These are phyloP conservation scores for Drosophila serrata DNA, from an alignment of 1,140 invertebrate genomes.

Conservation along the genomic window DNA sequence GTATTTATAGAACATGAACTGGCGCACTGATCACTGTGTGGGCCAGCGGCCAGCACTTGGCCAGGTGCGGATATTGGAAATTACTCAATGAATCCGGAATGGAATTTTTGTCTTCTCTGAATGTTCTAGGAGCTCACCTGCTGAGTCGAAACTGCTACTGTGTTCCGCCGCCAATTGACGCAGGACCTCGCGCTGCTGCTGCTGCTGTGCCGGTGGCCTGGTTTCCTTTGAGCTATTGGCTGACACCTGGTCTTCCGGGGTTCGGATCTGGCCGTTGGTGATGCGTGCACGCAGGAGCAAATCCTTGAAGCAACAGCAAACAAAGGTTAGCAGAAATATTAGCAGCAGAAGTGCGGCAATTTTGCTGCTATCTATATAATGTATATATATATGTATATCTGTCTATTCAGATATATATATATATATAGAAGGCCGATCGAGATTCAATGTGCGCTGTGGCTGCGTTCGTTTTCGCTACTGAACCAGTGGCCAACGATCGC, in stretches of 20 bases:
- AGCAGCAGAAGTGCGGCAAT: conserved; percentile 58
- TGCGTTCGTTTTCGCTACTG: conserved; percentile 65
- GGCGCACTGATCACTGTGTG: conserved; percentile 58
- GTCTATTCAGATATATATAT: conserved; percentile 21
- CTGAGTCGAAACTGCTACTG: conserved; percentile 60
- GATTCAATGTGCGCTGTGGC: conserved; percentile 36
- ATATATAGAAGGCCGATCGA: conserved; percentile 13
- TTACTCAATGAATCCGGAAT: conserved; percentile 12
- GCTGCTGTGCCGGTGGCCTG: conserved; percentile 44
- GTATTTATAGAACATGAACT: conserved; percentile 78
- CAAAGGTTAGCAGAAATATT: conserved; percentile 48
- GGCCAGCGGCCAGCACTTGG: conserved; percentile 27
- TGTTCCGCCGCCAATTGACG: conserved; percentile 66
- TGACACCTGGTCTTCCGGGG: conserved; percentile 31
- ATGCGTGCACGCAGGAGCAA: conserved; percentile 59
- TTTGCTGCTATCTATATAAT: conserved; percentile 35
- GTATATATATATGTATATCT: conserved; percentile 41
- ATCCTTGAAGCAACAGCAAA: conserved; percentile 68
- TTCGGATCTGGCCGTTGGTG: conserved; percentile 35
- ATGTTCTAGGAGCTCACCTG: conserved; percentile 38
- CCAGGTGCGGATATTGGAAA: conserved; percentile 55
- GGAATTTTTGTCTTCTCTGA: not conserved
- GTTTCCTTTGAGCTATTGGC: conserved; percentile 8
- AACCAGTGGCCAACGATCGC: conserved; percentile 31
- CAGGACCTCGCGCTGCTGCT: conserved; percentile 58